phyloP scores from a whole-genome alignment of 2,797 vertebrate genomes.

The Eutrigla gurnardus region DNA sequence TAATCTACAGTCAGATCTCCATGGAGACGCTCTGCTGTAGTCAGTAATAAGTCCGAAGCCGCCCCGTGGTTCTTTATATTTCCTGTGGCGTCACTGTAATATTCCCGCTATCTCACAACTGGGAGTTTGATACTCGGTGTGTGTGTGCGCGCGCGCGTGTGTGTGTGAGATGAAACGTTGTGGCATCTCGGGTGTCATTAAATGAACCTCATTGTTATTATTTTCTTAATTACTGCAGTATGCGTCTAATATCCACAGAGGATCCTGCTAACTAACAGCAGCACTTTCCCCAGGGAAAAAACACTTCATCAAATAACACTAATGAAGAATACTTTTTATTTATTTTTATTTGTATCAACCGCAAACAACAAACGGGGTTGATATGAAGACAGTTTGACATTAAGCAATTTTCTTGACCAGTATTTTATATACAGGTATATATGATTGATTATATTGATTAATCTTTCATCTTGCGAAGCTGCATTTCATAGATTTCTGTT shows the following conservation, averaged over 20 bases:
- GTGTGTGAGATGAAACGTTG: background rate
- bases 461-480: background rate
- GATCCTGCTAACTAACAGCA: background rate
- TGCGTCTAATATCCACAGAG: background rate
- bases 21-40: background rate
- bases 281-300: slow-evolving; percentile 3
- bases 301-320: background rate
- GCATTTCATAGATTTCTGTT: background rate
- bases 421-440: background rate
- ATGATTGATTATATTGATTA: background rate
- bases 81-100: background rate
- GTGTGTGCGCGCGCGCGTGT: background rate
- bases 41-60: background rate
- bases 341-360: background rate
- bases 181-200: background rate
- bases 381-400: background rate
- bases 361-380: background rate
- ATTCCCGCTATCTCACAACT: background rate
- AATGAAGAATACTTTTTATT: background rate
- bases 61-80: background rate
- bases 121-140: background rate
- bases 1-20: no score
- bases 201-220: background rate
- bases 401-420: background rate
- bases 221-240: slow-evolving; percentile 2